Conservation (phyloP, 1,140 invertebrate genomes). For the Delia radicum region DNA sequence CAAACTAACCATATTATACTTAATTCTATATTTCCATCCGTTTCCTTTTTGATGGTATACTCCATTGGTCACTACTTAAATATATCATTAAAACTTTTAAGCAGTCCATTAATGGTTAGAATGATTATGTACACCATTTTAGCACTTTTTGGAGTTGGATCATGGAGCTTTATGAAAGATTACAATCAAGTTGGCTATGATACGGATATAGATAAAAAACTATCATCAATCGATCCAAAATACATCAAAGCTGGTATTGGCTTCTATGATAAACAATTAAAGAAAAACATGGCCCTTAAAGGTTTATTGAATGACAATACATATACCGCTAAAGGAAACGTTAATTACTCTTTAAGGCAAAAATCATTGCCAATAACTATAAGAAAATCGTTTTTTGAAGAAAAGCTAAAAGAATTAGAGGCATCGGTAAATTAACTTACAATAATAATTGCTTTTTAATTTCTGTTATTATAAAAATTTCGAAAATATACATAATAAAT, state of each 20-base stretch:
- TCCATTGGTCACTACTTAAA: constrained; percentile 59
- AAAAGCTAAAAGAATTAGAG: constrained; percentile 39
- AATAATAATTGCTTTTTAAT: too few relatives aligned
- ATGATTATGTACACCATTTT: constrained; percentile 61
- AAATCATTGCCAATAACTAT: constrained; percentile 64
- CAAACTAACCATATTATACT: constrained; percentile 61
- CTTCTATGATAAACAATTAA: constrained; percentile 72
- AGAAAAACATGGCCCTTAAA: constrained; percentile 72
- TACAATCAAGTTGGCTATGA: constrained; percentile 64
- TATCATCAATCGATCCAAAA: constrained; percentile 60
- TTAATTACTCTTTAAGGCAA: constrained; percentile 64
- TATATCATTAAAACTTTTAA: constrained; percentile 60
- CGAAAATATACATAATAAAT: too few relatives aligned
- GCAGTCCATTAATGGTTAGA: constrained; percentile 57
- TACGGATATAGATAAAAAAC: constrained; percentile 61
- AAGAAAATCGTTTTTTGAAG: constrained; percentile 61
- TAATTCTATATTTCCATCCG: constrained; percentile 58
- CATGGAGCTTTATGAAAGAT: constrained; percentile 68
- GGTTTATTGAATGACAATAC: constrained; percentile 63
- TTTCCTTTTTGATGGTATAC: constrained; percentile 58
- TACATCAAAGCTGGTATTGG: constrained; percentile 72
- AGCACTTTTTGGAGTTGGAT: constrained; percentile 60
- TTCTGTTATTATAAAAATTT: too few relatives aligned
- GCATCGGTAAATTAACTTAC: too few relatives aligned
- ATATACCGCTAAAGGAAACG: constrained; percentile 70